Percentiles rank a stretch among this genome's conserved stretches.
Conservation (phyloP, 1,140 invertebrate species). For the Spodoptera frugiperda region DNA sequence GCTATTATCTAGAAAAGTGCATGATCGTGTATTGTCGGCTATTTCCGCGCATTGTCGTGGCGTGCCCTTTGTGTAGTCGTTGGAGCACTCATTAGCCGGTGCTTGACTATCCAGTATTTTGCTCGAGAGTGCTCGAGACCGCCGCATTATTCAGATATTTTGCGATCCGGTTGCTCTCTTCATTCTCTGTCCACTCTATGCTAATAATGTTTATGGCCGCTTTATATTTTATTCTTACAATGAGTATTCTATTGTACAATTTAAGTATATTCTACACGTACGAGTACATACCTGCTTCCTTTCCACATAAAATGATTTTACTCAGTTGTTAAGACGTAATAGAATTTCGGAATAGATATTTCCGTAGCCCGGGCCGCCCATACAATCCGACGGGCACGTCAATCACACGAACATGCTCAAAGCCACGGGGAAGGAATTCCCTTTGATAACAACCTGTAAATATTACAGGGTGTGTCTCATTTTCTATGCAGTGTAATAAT, state of each 20-base stretch:
- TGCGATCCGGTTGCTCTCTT: neutral
- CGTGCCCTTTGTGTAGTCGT: conserved; percentile 9
- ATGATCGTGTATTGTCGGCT: conserved; percentile 10
- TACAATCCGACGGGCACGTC: no score
- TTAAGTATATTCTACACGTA: no score
- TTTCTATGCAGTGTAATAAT: no score
- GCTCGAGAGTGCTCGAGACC: neutral
- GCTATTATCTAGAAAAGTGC: conserved; percentile 29
- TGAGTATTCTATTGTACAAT: neutral
- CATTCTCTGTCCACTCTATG: neutral
- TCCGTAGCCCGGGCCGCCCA: no score
- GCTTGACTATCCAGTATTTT: conserved; percentile 11
- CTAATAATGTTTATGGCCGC: neutral
- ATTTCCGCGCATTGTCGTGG: conserved; percentile 21
- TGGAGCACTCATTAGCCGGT: conserved; percentile 20
- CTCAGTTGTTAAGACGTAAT: no score
- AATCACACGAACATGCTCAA: no score
- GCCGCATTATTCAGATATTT: conserved; percentile 10
- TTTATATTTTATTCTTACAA: neutral
- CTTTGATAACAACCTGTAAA: no score
- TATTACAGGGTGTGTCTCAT: no score
- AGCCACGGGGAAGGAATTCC: no score
- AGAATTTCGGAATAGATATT: no score
- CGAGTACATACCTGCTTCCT: no score
- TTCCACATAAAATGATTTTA: no score